Evolutionary conservation across 2,797 vertebrate species (phyloP).

Genomic region (Lepidocolaptes lacrymiger): DNA sequence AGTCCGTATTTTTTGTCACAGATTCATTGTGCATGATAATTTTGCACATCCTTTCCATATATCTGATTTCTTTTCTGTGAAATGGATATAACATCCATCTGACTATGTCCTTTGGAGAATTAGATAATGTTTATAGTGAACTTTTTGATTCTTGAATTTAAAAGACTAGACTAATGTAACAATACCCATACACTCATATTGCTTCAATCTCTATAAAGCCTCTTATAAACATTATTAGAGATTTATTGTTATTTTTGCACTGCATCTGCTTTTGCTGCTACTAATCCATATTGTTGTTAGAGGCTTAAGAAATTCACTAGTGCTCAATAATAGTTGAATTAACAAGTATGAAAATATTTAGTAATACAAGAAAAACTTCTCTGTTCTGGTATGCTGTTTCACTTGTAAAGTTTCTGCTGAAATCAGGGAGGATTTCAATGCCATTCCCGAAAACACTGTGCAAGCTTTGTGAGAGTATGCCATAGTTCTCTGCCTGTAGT

Average conservation of each 20-base stretch:
- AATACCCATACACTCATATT: background rate
- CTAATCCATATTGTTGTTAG: background rate
- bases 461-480: background rate
- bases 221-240: conserved; percentile 11
- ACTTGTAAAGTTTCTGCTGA: background rate
- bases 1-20: background rate
- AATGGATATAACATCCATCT: background rate
- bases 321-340: background rate
- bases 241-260: background rate
- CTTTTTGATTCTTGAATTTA: background rate
- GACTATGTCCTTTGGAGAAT: background rate
- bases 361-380: background rate
- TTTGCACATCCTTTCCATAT: background rate
- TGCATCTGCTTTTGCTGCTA: background rate
- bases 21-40: background rate
- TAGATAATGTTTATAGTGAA: background rate
- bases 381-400: background rate
- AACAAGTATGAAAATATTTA: background rate
- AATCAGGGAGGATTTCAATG: background rate
- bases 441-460: background rate
- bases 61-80: background rate
- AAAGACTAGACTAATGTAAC: background rate
- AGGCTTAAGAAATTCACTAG: background rate
- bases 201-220: background rate
- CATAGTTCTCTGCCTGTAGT: background rate